Evolutionary conservation across 2,113 vertebrate genomes (phyloP), one percentile per base, ranked within the genome.

Genomic region (Daboia siamensis): DNA sequence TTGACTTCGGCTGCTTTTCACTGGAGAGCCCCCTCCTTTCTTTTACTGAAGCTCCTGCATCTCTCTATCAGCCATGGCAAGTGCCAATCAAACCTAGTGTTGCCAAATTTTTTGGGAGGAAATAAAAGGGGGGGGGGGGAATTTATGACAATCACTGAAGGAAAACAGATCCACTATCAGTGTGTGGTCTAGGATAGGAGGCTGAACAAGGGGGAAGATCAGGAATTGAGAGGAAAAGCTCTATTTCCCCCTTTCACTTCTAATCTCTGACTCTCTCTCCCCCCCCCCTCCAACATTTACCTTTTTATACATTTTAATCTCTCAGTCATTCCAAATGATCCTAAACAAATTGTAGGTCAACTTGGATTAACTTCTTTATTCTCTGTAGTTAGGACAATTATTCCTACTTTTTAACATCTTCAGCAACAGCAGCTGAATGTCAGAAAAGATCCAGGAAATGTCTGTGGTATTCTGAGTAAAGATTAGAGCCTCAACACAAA

Each of bases 51-150:
- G 97, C 97, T 95, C 98, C 98, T 98, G 97, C 96, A 94, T 98
- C 98, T 98, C 98, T 99, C 98, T 98, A 98, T 98, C 98, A 97
- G 97, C 94, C 94, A 96, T 98, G 98, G 99, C 98, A 99, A 99
- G 98, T 99, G 98, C 98, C 99, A 99, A 98, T 99, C 99, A 99
- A 98, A 98, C 97, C 96, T 97, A 97, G 96, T 93, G 95, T 96
- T 96, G 97, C 96, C 96, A 96, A 95, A 96, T 96, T 97, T 96
- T 97, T 95, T 57, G 91, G 94, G 87, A 94, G 90, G 52, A 89
- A 95, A 94, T 33, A 59, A 52, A 74, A 54, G 4, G 2, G 20
- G 44, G 80, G 20, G 44, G 80, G 64, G 5, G 93, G 95, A 91
- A 96, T 97, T 96, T 97, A 91, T 94, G 98, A 99, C 98, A 99